Conservation (phyloP, 2,888 invertebrate genomes). For the Phoronis australis region DNA sequence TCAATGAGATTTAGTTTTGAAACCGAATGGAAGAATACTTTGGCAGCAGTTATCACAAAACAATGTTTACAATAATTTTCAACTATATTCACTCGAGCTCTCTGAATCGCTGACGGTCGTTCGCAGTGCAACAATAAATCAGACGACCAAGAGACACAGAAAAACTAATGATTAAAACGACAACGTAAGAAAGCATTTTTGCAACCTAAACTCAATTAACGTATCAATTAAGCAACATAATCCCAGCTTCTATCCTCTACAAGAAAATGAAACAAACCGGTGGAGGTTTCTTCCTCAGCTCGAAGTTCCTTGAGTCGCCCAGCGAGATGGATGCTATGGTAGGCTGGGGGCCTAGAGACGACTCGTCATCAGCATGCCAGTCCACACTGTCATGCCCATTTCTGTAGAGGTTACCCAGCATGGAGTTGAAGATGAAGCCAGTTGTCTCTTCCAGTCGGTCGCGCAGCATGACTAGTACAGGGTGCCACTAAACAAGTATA, state of each 20-base stretch:
- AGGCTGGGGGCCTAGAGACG: conserved; percentile 48
- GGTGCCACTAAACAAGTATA: conserved; percentile 52
- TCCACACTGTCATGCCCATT: conserved; percentile 54
- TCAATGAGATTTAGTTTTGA: background rate
- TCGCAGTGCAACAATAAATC: too few relatives aligned
- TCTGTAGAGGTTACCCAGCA: conserved; percentile 55
- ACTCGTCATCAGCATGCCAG: conserved; percentile 56
- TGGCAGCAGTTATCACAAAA: background rate
- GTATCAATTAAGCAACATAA: background rate
- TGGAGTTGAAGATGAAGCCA: conserved; percentile 54
- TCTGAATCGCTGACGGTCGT: too few relatives aligned
- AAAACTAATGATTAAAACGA: too few relatives aligned
- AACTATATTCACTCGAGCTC: too few relatives aligned
- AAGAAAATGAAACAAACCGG: conserved; percentile 23
- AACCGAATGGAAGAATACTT: background rate
- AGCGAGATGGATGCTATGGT: conserved; percentile 51
- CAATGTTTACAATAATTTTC: too few relatives aligned
- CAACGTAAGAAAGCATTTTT: too few relatives aligned
- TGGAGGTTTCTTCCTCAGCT: conserved; percentile 49
- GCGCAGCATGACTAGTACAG: conserved; percentile 31
- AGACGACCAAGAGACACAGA: too few relatives aligned
- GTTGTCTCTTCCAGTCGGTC: conserved; percentile 44
- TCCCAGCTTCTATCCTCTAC: background rate
- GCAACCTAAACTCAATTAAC: too few relatives aligned
- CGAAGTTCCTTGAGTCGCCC: conserved; percentile 52